Evolutionary conservation across 2,888 invertebrate genomes (phyloP), one percentile per base, ranked within the genome.

Genomic region (Phortica okadai): DNA sequence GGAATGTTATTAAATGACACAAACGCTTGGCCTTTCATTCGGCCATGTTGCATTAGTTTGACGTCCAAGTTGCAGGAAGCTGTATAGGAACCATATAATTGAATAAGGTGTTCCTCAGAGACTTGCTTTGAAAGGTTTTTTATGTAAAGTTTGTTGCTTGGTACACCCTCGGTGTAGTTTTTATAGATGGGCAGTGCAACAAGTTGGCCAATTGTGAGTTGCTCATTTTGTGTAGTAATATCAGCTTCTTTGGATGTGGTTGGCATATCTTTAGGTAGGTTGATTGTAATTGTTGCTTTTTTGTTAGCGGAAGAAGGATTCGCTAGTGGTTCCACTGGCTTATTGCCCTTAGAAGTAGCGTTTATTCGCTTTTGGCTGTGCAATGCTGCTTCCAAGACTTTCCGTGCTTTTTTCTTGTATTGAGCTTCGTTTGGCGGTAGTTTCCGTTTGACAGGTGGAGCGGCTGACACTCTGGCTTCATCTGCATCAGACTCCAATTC

Each of bases 1-100:
- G 62, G 11, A 7, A 84, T 66, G 33, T 82, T 77, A 3, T 70
- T 74, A 67, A 91, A 91, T 0, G 97, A 97, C 0, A 98, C 93
- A 93, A 98, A 98, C 0, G 97, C 98, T 92, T 98, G 98, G 0
- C 98, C 98, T 91, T 98, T 98, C 98, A 98, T 98, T 87, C 97
- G 93, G 0, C 98, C 98, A 91, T 97, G 97, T 89, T 97, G 96
- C 97, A 98, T 97, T 14, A 98, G 93, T 83, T 96, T 93, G 5
- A 98, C 94, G 90, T 94, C 93, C 91, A 94, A 93, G 73, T 93
- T 92, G 8, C 84, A 82, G 6, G 78, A 76, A 3, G 92, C 88
- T 3, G 92, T 89, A 88, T 95, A 97, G 74, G 95, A 93, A 77
- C 94, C 94, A 89, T 95, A 98, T 80, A 98, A 95, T 81, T 93